These are phyloP conservation scores for Bettongia penicillata DNA, from an alignment of 2,113 vertebrate species.

Conservation along the genomic window DNA sequence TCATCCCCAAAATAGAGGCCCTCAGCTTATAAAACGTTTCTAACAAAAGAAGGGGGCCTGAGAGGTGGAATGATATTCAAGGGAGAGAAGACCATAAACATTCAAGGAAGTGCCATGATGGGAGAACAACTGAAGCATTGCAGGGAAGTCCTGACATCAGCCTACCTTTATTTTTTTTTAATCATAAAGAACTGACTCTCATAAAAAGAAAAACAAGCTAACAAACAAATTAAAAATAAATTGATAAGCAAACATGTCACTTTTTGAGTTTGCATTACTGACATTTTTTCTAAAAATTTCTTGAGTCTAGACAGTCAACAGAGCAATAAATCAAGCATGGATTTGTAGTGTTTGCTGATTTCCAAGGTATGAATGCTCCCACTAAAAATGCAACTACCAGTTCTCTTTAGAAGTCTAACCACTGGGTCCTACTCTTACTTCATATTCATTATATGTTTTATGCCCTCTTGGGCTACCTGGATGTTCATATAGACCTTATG, in stretches of 20 bases:
- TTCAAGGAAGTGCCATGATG: neutral
- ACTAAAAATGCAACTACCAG: neutral
- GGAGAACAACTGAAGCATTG: neutral
- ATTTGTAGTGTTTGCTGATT: neutral
- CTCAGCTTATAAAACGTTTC: neutral
- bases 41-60: neutral
- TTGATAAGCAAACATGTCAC: neutral
- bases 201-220: neutral
- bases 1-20: neutral
- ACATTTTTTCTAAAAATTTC: no score
- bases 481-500: neutral
- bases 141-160: neutral
- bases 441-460: neutral
- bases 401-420: neutral
- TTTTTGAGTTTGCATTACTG: neutral
- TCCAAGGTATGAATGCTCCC: neutral
- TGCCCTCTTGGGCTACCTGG: neutral
- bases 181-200: neutral
- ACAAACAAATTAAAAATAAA: neutral
- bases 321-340: neutral
- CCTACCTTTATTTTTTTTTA: neutral
- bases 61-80: neutral
- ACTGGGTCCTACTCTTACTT: neutral
- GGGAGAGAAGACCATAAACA: neutral
- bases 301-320: no score